phyloP scores from a whole-genome alignment of 2,797 vertebrate species.

The Allobates femoralis region DNA sequence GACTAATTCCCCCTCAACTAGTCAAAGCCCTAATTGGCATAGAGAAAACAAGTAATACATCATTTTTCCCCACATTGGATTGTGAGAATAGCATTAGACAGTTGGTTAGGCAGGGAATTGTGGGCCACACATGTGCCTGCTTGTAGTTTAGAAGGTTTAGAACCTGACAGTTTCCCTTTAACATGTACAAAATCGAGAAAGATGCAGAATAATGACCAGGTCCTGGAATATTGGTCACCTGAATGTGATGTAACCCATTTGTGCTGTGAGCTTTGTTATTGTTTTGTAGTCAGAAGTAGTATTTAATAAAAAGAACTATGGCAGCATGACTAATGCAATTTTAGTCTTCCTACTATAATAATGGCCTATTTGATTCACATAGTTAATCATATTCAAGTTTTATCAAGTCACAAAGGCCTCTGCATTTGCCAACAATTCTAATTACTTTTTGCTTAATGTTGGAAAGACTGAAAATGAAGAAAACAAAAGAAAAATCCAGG shows the following conservation, averaged over 20 bases:
- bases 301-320: constrained; percentile 35
- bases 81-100: too few relatives aligned
- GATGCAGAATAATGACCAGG: background rate
- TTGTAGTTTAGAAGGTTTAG: too few relatives aligned
- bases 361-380: constrained; percentile 26
- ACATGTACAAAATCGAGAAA: background rate
- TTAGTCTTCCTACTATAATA: constrained; percentile 46
- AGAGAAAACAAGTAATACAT: too few relatives aligned
- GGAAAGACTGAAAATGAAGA: constrained; percentile 9
- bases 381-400: constrained; percentile 48
- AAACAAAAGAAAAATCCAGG: constrained; percentile 19
- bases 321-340: constrained; percentile 54
- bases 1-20: too few relatives aligned
- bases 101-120: too few relatives aligned
- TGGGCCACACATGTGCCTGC: too few relatives aligned
- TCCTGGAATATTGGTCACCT: background rate
- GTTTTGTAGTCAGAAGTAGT: constrained; percentile 12
- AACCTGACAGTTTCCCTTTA: too few relatives aligned
- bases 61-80: too few relatives aligned
- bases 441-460: constrained; percentile 38
- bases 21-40: too few relatives aligned
- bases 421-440: constrained; percentile 37
- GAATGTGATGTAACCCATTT: background rate
- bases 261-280: constrained; percentile 14
- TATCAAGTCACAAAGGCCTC: constrained; percentile 48